Evolutionary conservation across 2,888 invertebrate genomes (phyloP).

Genomic region (Clitarchus hookeri): DNA sequence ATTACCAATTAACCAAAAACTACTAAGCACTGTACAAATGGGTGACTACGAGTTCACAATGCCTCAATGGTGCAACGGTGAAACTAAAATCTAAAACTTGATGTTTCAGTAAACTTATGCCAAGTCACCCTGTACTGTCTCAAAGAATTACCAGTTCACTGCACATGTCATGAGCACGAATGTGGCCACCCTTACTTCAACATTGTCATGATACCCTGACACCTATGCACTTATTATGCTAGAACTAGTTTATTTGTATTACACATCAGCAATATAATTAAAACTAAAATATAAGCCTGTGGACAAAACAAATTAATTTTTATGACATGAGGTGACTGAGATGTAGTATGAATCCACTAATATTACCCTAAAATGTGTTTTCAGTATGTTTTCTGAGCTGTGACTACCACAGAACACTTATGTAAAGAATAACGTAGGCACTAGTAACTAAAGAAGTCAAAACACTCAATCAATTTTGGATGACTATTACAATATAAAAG

Average conservation of each 20-base stretch:
- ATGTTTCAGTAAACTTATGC: too few species aligned
- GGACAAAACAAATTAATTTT: not conserved
- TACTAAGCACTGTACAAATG: not conserved
- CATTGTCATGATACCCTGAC: not conserved
- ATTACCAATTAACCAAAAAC: too few species aligned
- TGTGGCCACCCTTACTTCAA: not conserved
- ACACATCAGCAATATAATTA: not conserved
- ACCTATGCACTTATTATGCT: not conserved
- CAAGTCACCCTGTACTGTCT: too few species aligned
- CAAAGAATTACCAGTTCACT: not conserved
- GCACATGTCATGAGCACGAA: not conserved
- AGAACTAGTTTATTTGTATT: not conserved
- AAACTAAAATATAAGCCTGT: not conserved
- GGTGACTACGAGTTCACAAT: too few species aligned
- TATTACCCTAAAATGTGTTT: not conserved
- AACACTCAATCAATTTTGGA: too few species aligned
- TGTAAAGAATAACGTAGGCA: too few species aligned
- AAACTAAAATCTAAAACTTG: too few species aligned
- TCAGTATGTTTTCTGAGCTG: too few species aligned
- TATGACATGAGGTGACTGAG: not conserved
- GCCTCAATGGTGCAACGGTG: too few species aligned
- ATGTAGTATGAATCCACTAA: not conserved
- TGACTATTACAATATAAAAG: too few species aligned
- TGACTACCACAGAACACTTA: too few species aligned
- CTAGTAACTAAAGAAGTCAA: too few species aligned